Percentiles rank a stretch among this genome's conserved stretches.
Conservation (phyloP, 2,113 vertebrate species). For the Datnioides undecimradiatus region DNA sequence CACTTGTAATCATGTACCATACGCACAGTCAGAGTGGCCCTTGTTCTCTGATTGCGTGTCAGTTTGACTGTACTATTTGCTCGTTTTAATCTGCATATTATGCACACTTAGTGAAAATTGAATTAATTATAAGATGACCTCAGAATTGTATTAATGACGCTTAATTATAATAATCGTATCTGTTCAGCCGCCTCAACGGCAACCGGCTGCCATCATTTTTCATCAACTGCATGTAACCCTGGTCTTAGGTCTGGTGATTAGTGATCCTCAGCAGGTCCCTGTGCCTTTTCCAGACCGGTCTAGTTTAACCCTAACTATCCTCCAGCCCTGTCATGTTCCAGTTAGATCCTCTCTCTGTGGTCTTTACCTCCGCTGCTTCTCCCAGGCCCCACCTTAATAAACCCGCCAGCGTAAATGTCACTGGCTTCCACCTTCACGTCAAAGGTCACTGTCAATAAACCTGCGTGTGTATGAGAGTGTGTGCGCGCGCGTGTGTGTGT, state of each 20-base stretch:
- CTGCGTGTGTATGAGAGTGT: constrained; percentile 61
- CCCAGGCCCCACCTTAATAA: constrained; percentile 82
- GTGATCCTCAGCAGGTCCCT: constrained; percentile 53
- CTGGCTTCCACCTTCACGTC: constrained; percentile 83
- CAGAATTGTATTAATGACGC: constrained; percentile 2
- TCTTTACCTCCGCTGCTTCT: constrained; percentile 77
- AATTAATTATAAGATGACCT: background rate
- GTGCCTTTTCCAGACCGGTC: constrained; percentile 49
- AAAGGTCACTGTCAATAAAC: constrained; percentile 85
- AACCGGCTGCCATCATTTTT: background rate
- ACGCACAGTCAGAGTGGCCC: too few relatives aligned
- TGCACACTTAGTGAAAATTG: background rate
- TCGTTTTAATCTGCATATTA: background rate
- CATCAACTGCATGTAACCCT: constrained; percentile 5
- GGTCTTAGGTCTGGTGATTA: constrained; percentile 50
- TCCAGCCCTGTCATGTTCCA: constrained; percentile 76
- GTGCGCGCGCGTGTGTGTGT: constrained; percentile 41
- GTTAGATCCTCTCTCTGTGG: constrained; percentile 73
- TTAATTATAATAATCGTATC: background rate
- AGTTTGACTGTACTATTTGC: too few relatives aligned
- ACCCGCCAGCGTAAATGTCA: constrained; percentile 84
- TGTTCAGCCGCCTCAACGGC: background rate
- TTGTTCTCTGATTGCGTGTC: too few relatives aligned
- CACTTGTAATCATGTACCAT: too few relatives aligned
- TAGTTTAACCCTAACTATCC: constrained; percentile 76